Conservation (phyloP, 2,797 vertebrate genomes). For the Trematomus bernacchii region DNA sequence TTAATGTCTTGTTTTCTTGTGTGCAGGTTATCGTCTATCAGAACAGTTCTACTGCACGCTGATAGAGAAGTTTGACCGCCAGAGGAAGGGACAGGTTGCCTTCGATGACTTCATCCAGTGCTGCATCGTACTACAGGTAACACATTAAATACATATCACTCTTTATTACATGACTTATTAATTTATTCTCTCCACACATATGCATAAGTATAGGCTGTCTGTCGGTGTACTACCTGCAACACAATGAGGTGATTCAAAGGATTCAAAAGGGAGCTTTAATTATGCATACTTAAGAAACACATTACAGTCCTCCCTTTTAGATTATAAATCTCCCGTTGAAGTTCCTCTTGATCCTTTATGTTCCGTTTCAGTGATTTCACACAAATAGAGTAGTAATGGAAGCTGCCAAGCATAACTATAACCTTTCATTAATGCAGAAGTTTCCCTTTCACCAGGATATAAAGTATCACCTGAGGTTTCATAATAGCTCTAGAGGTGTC, state of each 20-base stretch:
- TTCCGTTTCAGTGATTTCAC: conserved; percentile 10
- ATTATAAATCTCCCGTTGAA: conserved; percentile 11
- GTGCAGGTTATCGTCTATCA: conserved; percentile 94
- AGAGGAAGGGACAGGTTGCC: conserved; percentile 96
- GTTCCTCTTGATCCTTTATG: conserved; percentile 8
- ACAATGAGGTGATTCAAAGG: conserved; percentile 7
- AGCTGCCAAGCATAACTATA: conserved; percentile 15
- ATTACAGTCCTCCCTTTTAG: conserved; percentile 6
- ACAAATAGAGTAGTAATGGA: conserved; percentile 6
- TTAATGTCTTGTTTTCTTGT: conserved; percentile 3
- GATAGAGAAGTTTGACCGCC: conserved; percentile 97
- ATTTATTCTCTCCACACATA: too few relatives aligned
- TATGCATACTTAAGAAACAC: conserved; percentile 20
- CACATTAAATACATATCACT: background rate
- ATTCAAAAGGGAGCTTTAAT: conserved; percentile 21
- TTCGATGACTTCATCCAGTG: conserved; percentile 99
- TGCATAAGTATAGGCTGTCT: background rate
- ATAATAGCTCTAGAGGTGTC: background rate
- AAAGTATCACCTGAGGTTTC: background rate
- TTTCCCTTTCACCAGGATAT: background rate
- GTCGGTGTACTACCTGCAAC: conserved; percentile 3
- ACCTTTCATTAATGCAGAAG: background rate
- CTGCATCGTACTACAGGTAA: conserved; percentile 98
- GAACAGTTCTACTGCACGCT: conserved; percentile 97
- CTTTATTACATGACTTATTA: background rate